Evolutionary conservation across 2,113 vertebrate genomes (phyloP), one percentile per base, ranked within the genome.

Genomic region (Tretioscincus oriximinensis): DNA sequence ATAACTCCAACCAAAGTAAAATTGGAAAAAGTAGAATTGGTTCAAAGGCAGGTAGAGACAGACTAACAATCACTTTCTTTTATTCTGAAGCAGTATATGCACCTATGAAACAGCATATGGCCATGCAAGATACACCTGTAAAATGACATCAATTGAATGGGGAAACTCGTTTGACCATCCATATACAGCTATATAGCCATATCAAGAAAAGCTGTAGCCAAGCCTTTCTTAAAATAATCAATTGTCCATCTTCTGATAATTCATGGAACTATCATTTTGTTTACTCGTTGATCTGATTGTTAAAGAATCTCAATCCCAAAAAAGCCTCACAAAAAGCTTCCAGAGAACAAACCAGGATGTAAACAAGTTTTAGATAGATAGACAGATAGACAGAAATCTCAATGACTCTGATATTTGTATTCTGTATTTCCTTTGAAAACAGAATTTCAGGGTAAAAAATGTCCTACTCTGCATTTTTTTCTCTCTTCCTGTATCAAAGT

Each of bases 401-500:
- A 69, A 77, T 80, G 73, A 81, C 83, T 89, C 90, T 84, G 86
- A 75, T 89, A 77, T 81, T 85, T 72, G 68, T 69, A 31, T 81
- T 91, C 86, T 87, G 88, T 85, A 84, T 87, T 76, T 90, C 85
- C 74, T 90, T 86, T 84, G 79, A 87, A 90, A 91, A 86, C 88
- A 86, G 28, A 74, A 91, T 87, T 91, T 92, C 86, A 90, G 80
- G 84, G 45, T 65, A 88, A 86, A 91, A 82, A 91, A 91, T 82
- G 71, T 85, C 86, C 78, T 85, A 88, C 64, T 91, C 84, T 92
- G 87, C 87, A 84, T 90, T 87, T 92, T 89, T 88, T 91, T 85
- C 71, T 77, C 76, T 35, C 65, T 76, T 93, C 85, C 84, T 91
- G 86, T 88, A 91, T 94, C 88, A 91, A 91, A 93, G 90, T 93